Evolutionary conservation across 2,888 invertebrate genomes (phyloP), one percentile per base, ranked within the genome.

Genomic region (Harpalus rufipes): DNA sequence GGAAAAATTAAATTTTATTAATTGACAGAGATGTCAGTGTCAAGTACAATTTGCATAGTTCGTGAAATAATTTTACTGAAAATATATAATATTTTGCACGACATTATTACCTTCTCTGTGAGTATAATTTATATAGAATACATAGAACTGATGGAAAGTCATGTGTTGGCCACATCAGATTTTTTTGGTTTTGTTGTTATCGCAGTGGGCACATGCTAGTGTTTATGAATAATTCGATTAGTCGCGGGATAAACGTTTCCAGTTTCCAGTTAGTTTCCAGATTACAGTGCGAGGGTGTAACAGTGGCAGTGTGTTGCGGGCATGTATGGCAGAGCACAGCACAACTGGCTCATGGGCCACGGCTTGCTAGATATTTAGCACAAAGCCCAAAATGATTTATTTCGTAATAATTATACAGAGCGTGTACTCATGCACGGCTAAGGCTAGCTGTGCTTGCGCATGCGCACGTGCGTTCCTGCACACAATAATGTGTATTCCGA

Each of bases 301-400:
- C 32, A 32, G 14, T 12, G 18, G 18, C 8, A 74, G 41, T 39
- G 41, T 68, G 39, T 65, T 59, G 32, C 25, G 6, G 6, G 39
- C 44, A 44, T 44, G 18, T 18, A 44, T 74, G 72, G 41, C 68
- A 65, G 21, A 65, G 65, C 32, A 32, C 32, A 32, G 65, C 68
- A 41, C 68, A 68, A 74, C 44, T 44, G 72, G 72, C 44, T 14
- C 41, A 72, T 41, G 68, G 68, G 5, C 63, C 63, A 63, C 32
- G 63, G 21, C 63, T 32, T 68, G 72, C 72, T 74, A 74, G 72
- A 74, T 74, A 74, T 74, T 74, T 74, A 72, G 83, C 74, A 83
- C 83, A 83, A 83, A 83, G 83, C 58, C 58, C 61, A 61, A 83
- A 83, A 83, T 83, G 83, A 83, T 83, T 83, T 83, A 83, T 83